Conservation (phyloP, 2,888 invertebrate genomes). For the Nebria brevicollis region DNA sequence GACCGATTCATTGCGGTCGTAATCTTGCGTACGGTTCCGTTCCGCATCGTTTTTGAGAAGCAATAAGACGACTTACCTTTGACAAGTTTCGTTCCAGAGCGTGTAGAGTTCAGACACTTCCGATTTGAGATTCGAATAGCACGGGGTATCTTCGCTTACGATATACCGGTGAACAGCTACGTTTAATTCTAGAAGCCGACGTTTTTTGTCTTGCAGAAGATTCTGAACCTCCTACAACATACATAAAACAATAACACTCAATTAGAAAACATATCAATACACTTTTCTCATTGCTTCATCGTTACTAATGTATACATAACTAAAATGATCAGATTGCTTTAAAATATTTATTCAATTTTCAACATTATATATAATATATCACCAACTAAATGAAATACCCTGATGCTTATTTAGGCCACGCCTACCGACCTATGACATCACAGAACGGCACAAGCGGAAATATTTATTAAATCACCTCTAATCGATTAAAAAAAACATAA, state of each 20-base stretch:
- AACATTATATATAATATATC: too few species aligned
- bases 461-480: too few species aligned
- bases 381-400: too few species aligned
- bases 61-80: conserved; percentile 67
- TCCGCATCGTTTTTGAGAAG: background rate
- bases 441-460: too few species aligned
- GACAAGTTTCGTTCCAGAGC: conserved; percentile 76
- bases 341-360: too few species aligned
- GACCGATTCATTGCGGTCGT: background rate
- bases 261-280: background rate
- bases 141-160: conserved; percentile 61
- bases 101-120: conserved; percentile 75
- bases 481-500: too few species aligned
- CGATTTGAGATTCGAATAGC: conserved; percentile 68
- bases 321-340: too few species aligned
- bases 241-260: conserved; percentile 30
- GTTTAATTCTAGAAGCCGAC: conserved; percentile 68
- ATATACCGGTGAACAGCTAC: conserved; percentile 69
- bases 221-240: conserved; percentile 66
- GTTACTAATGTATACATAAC: too few species aligned
- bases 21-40: too few species aligned
- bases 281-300: too few species aligned
- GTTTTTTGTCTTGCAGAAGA: conserved; percentile 67
- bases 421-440: too few species aligned
- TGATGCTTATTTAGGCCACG: too few species aligned